Evolutionary conservation across 2,888 invertebrate species (phyloP).

Genomic region (Polymixis lichenea): DNA sequence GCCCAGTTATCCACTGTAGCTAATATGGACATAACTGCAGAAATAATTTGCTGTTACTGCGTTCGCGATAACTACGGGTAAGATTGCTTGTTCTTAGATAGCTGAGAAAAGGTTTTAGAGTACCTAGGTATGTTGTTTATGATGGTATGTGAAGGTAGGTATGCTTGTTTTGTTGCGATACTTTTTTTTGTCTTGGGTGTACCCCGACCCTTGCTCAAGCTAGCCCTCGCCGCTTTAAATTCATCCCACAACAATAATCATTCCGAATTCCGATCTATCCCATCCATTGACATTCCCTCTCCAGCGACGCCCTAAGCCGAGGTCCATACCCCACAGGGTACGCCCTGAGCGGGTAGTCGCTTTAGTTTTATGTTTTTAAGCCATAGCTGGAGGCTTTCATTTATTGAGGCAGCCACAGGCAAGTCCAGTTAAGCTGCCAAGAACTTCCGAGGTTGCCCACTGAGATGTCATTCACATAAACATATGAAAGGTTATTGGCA

Average conservation of each 20-base stretch:
- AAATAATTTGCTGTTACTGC: conserved; percentile 47
- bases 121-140: conserved; percentile 6
- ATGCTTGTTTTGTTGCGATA: neutral
- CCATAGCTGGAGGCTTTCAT: too few species aligned
- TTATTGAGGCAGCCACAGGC: too few species aligned
- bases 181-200: conserved; percentile 11
- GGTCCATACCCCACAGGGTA: too few species aligned
- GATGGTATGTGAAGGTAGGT: neutral
- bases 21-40: conserved; percentile 58
- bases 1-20: conserved; percentile 46
- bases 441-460: too few species aligned
- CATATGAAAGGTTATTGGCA: neutral
- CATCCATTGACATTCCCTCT: too few species aligned
- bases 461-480: too few species aligned
- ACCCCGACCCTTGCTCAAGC: too few species aligned
- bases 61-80: conserved; percentile 24
- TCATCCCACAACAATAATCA: too few species aligned
- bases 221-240: too few species aligned
- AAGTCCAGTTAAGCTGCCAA: too few species aligned
- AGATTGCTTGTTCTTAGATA: conserved; percentile 24
- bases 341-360: neutral
- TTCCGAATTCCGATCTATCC: too few species aligned
- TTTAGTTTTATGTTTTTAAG: too few species aligned
- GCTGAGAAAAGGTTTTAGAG: conserved; percentile 6
- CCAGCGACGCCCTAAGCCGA: neutral